phyloP scores from a whole-genome alignment of 2,888 invertebrate species.

The Zootermopsis nevadensis region DNA sequence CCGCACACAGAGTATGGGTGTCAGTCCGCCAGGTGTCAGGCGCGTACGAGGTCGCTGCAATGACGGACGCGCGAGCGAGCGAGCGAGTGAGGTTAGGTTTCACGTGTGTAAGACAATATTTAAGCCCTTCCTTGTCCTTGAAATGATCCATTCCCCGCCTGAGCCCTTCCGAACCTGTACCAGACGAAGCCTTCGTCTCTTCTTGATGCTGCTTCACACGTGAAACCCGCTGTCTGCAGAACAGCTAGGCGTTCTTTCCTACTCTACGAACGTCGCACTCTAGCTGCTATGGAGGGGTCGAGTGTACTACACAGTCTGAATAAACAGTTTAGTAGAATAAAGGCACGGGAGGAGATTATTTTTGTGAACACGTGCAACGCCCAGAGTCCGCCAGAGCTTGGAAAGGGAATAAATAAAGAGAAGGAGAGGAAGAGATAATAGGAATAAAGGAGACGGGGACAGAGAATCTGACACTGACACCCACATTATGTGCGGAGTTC shows the following conservation, averaged over 20 bases:
- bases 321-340: slow-evolving; percentile 31
- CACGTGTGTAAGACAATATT: slow-evolving; percentile 48
- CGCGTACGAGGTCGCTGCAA: background rate
- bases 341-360: slow-evolving; percentile 4
- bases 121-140: slow-evolving; percentile 32
- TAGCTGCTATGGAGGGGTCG: slow-evolving; percentile 30
- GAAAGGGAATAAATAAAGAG: slow-evolving; percentile 29
- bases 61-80: slow-evolving; percentile 4
- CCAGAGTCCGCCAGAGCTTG: slow-evolving; percentile 51
- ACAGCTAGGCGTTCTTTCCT: background rate
- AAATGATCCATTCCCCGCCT: slow-evolving; percentile 13
- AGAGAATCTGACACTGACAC: slow-evolving; percentile 41
- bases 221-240: slow-evolving; percentile 41
- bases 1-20: slow-evolving; percentile 26
- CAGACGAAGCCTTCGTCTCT: slow-evolving; percentile 38
- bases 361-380: slow-evolving; percentile 33
- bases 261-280: background rate
- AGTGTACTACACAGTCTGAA: slow-evolving; percentile 1
- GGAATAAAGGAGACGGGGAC: background rate
- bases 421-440: background rate
- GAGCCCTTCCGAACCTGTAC: background rate
- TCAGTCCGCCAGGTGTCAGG: slow-evolving; percentile 3
- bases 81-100: slow-evolving; percentile 48
- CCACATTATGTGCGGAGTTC: slow-evolving; percentile 50
- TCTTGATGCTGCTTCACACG: slow-evolving; percentile 49